These are phyloP conservation scores for Hydrolagus colliei DNA, from an alignment of 2,797 vertebrate genomes.

Conservation along the genomic window DNA sequence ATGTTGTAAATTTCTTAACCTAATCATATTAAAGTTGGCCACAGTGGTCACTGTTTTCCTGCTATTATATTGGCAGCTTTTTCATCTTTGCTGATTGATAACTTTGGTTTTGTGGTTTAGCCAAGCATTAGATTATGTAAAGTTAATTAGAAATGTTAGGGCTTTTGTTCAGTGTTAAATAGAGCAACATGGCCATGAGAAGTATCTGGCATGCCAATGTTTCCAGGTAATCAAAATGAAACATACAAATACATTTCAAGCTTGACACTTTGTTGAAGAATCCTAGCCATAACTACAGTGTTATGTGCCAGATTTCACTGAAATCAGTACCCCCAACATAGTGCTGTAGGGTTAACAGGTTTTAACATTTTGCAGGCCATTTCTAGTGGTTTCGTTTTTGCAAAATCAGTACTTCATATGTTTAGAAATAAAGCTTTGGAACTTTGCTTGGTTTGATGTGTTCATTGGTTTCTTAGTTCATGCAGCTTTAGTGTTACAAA, in stretches of 20 bases:
- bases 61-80: constrained; percentile 60
- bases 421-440: no score
- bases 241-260: not conserved
- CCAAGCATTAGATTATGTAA: constrained; percentile 54
- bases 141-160: constrained; percentile 7
- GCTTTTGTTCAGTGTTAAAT: constrained; percentile 10
- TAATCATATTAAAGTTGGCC: constrained; percentile 75
- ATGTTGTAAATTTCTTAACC: constrained; percentile 68
- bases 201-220: constrained; percentile 14
- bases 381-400: not conserved
- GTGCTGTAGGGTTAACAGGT: not conserved
- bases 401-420: no score
- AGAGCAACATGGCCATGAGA: constrained; percentile 27
- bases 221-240: constrained; percentile 26
- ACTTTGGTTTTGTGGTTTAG: constrained; percentile 66
- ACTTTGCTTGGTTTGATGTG: no score
- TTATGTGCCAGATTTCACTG: not conserved
- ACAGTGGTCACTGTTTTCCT: constrained; percentile 52
- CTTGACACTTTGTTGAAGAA: not conserved
- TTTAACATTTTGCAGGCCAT: not conserved
- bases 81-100: constrained; percentile 72
- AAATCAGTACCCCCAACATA: not conserved
- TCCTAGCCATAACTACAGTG: not conserved
- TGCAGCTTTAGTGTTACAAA: no score
- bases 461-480: no score